Percentiles rank a stretch among this genome's conserved stretches.
These are phyloP conservation scores for Pseudococcus jackbeardsleyi DNA, from an alignment of 2,888 invertebrate species.

Conservation along the genomic window DNA sequence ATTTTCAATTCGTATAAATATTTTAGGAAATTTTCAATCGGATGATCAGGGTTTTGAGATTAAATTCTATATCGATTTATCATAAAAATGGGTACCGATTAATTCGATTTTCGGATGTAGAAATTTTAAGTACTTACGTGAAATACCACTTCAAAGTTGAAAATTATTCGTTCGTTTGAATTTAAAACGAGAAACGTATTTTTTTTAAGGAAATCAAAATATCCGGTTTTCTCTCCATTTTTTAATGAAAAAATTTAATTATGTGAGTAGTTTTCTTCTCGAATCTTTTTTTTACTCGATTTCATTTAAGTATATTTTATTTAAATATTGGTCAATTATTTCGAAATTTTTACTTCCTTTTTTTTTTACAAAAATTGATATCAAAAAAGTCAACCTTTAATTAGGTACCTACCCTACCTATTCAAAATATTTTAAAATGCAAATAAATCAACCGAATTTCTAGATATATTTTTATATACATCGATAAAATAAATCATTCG, in stretches of 20 bases:
- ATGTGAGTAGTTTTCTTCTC: background rate
- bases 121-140: background rate
- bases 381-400: too few relatives aligned
- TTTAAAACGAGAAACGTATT: background rate
- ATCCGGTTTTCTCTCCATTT: background rate
- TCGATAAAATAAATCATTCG: background rate
- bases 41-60: constrained; percentile 32
- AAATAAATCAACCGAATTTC: background rate
- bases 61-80: too few relatives aligned
- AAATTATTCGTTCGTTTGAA: background rate
- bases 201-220: background rate
- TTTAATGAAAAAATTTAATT: background rate
- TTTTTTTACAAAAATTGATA: background rate
- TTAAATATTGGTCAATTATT: background rate
- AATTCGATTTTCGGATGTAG: background rate
- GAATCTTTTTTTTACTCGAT: background rate
- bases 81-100: too few relatives aligned
- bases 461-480: background rate
- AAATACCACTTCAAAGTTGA: background rate
- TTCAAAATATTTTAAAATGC: background rate
- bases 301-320: background rate
- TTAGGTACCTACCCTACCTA: background rate
- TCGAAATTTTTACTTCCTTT: background rate
- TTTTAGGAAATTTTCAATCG: background rate
- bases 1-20: constrained; percentile 4